phyloP scores from a whole-genome alignment of 23 tunicate species.

The Trididemnum nubilum region DNA sequence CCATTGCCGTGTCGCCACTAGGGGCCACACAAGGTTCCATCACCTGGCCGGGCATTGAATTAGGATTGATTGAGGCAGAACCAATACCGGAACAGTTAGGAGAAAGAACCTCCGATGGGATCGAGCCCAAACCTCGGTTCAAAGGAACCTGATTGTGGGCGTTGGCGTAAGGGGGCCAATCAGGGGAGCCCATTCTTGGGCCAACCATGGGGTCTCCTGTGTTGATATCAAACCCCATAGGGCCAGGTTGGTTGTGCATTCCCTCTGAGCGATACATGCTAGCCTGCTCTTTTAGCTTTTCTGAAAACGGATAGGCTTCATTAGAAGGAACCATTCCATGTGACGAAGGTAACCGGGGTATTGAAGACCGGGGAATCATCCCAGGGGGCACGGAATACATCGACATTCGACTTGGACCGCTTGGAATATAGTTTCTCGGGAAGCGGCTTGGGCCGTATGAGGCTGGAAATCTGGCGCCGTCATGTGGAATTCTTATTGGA shows the following conservation, averaged over 20 bases:
- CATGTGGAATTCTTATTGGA: slow-evolving; percentile 37
- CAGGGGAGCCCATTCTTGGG: slow-evolving; percentile 54
- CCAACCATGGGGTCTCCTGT: slow-evolving; percentile 46
- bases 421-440: slow-evolving; percentile 38
- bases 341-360: slow-evolving; percentile 28
- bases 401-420: slow-evolving; percentile 30
- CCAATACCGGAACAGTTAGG: slow-evolving; percentile 31
- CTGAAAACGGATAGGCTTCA: slow-evolving; percentile 86
- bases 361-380: slow-evolving; percentile 11
- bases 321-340: slow-evolving; percentile 17
- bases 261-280: slow-evolving; percentile 49
- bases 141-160: slow-evolving; percentile 12
- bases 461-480: slow-evolving; percentile 34
- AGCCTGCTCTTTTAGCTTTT: slow-evolving; percentile 84
- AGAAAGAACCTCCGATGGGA: slow-evolving; percentile 35
- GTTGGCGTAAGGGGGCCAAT: slow-evolving; percentile 37
- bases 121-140: neutral
- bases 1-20: slow-evolving; percentile 24
- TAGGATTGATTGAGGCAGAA: slow-evolving; percentile 42
- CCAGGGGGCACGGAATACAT: slow-evolving; percentile 34
- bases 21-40: slow-evolving; percentile 37
- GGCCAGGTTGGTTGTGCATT: slow-evolving; percentile 36
- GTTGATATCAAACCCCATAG: slow-evolving; percentile 30
- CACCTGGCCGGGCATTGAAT: slow-evolving; percentile 56
- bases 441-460: slow-evolving; percentile 1